A percentile compares a stretch with the other conserved stretches of the same genome.
phyloP scores from a whole-genome alignment of 2,113 vertebrate species.

The Corapipo altera region DNA sequence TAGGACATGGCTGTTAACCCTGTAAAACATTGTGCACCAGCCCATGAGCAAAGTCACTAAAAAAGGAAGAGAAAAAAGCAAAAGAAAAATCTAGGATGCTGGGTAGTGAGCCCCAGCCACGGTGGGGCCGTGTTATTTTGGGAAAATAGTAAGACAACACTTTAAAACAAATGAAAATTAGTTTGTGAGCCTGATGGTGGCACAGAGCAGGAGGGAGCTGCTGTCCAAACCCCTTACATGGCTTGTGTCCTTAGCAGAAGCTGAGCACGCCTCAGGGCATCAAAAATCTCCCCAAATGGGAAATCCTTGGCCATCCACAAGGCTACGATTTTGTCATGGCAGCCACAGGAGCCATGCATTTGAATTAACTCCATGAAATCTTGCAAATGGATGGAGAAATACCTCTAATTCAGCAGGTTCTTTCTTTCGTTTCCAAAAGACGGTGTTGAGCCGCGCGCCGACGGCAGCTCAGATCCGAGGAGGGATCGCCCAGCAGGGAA shows the following conservation, averaged over 20 bases:
- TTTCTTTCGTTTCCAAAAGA: not conserved
- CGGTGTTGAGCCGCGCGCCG: not conserved
- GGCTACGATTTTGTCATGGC: conserved; percentile 20
- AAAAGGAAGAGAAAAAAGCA: not conserved
- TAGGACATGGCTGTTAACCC: not conserved
- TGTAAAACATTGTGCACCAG: not conserved
- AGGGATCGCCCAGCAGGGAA: conserved; percentile 27
- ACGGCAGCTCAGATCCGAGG: not conserved
- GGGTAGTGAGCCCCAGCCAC: not conserved
- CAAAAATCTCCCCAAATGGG: conserved; percentile 43
- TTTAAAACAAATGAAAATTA: not conserved
- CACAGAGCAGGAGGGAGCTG: not conserved
- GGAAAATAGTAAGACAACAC: not conserved
- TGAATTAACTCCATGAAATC: conserved; percentile 37
- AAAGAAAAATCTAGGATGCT: not conserved
- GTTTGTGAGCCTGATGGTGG: not conserved
- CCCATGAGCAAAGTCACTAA: not conserved
- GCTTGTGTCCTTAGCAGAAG: conserved; percentile 16
- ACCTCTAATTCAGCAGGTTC: not conserved
- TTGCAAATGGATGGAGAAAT: conserved; percentile 46
- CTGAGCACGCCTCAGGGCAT: not conserved
- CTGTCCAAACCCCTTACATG: not conserved
- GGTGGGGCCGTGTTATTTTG: not conserved
- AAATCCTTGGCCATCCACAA: conserved; percentile 20
- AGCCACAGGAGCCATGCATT: conserved; percentile 2